Evolutionary conservation across 2,797 vertebrate genomes (phyloP).

Genomic region (Chromis chromis): DNA sequence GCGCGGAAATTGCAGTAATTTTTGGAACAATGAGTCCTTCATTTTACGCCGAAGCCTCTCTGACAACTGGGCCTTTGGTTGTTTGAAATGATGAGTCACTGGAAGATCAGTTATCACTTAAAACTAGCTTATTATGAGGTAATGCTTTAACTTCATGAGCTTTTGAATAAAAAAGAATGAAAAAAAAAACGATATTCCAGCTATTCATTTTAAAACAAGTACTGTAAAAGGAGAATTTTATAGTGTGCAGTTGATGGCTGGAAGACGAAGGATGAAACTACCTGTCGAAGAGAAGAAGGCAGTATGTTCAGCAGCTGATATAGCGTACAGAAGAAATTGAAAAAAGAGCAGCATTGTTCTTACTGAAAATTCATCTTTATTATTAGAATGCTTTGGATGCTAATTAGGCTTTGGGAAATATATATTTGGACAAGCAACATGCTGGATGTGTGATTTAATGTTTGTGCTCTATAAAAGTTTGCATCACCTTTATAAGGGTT

Average conservation of each 20-base stretch:
- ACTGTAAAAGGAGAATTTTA: too few relatives aligned
- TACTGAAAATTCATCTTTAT: neutral
- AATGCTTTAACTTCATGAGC: neutral
- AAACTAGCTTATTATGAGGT: neutral
- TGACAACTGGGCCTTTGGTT: neutral
- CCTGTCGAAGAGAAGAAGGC: neutral
- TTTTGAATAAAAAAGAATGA: neutral
- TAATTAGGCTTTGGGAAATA: neutral
- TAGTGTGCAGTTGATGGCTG: neutral
- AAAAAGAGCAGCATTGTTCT: neutral
- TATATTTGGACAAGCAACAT: neutral
- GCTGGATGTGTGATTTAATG: neutral
- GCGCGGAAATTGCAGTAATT: neutral
- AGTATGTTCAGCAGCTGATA: neutral
- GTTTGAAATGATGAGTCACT: neutral
- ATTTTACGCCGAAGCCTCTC: neutral
- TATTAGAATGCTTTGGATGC: neutral
- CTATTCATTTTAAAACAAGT: too few relatives aligned
- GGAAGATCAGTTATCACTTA: neutral
- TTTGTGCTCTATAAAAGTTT: neutral
- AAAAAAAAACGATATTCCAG: too few relatives aligned
- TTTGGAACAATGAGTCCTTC: neutral
- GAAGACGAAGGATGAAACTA: neutral
- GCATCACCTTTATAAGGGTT: neutral
- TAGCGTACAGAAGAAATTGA: neutral